phyloP scores from a whole-genome alignment of 2,113 vertebrate genomes.

The Elephas maximus region DNA sequence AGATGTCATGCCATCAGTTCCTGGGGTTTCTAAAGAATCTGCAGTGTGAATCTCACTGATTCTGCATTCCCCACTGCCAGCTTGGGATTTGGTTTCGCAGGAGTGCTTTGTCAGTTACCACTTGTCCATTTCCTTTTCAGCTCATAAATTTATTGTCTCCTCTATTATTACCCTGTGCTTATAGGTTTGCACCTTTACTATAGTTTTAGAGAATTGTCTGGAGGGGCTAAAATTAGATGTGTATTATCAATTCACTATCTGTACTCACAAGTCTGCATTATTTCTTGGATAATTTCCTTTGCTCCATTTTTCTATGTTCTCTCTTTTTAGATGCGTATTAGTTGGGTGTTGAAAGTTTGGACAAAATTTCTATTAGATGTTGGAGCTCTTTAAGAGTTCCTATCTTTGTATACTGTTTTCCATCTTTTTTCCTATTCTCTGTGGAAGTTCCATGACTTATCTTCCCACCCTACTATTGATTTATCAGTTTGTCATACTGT shows the following conservation, averaged over 20 bases:
- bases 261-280: background rate
- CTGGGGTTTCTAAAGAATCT: background rate
- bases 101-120: background rate
- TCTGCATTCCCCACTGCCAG: background rate
- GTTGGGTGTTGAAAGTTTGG: background rate
- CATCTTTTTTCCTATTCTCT: background rate
- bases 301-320: background rate
- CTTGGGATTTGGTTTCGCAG: background rate
- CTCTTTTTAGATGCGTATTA: background rate
- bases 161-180: background rate
- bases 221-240: background rate
- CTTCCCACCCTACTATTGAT: background rate
- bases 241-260: background rate
- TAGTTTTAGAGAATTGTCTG: background rate
- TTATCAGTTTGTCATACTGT: background rate
- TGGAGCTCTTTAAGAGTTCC: background rate
- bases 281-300: background rate
- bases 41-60: background rate
- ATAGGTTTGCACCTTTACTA: background rate
- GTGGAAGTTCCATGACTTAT: background rate
- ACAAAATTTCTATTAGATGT: background rate
- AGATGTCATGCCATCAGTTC: background rate
- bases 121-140: background rate
- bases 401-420: background rate
- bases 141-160: background rate